Base-by-base conservation (phyloP, 2,888 invertebrate genomes). In the Chirona hameri region DNA sequence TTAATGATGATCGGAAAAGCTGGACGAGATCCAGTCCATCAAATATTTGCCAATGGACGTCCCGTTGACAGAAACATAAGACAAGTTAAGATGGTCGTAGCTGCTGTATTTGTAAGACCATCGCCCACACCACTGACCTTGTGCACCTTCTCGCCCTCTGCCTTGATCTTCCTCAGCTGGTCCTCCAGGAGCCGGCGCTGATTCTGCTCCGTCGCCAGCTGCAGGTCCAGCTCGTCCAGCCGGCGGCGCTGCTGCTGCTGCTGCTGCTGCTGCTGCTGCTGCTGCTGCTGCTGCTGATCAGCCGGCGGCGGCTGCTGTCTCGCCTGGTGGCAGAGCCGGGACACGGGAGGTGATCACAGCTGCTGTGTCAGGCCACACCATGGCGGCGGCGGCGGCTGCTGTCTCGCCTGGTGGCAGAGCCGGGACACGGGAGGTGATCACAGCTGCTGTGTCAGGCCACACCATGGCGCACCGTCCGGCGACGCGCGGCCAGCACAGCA, bases 121-220 rank as follows among this genome's bases (percentile, higher is more conserved):
- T 39, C 39, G 39, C 39, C 39, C 39, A 2, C 18, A 12, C 55
- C 1, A 52, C 65, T 65, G 9, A 76, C 76, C 46, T 76, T 46
- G 46, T 46, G 76, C 4, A 76, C 39, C 39, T 76, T 76, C 76
- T 76, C 46, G 76, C 76, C 76, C 46, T 76, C 76, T 7, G 31
- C 18, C 15, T 39, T 18, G 21, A 76, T 46, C 24, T 76, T 76
- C 24, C 46, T 39, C 46, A 76, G 46, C 76, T 76, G 76, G 24
- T 46, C 76, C 76, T 76, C 76, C 21, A 24, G 39, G 39, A 76
- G 76, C 5, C 39, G 18, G 2, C 76, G 39, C 76, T 76, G 39
- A 1, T 39, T 39, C 76, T 76, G 76, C 9, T 76, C 76, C 24
- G 76, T 39, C 0, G 46, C 39, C 76, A 76, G 46, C 76, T 46